A percentile compares a stretch with the other conserved stretches of the same genome.
These are phyloP conservation scores for Drosophila nigromelanica DNA, from an alignment of 1,140 invertebrate genomes.

Conservation along the genomic window DNA sequence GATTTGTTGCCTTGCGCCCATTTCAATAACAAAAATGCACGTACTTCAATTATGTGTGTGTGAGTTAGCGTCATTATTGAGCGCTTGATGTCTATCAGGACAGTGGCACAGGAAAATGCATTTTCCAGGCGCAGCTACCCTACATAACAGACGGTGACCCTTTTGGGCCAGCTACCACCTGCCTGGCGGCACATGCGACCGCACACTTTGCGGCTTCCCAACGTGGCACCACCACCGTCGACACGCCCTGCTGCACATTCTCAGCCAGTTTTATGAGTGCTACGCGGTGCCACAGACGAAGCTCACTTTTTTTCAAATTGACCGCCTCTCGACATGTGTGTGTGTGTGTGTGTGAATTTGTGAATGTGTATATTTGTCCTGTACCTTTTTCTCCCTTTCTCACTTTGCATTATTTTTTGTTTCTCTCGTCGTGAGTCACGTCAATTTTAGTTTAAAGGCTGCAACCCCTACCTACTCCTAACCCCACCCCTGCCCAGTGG, in stretches of 20 bases:
- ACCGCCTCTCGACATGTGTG: conserved; percentile 18
- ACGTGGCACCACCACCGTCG: conserved; percentile 38
- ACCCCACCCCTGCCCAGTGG: background rate
- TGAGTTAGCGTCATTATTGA: conserved; percentile 53
- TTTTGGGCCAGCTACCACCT: conserved; percentile 51
- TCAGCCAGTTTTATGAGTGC: conserved; percentile 58
- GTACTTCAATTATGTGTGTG: conserved; percentile 17
- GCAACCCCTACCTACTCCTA: background rate
- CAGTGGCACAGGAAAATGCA: conserved; percentile 58
- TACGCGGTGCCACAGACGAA: conserved; percentile 10
- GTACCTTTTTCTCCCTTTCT: conserved; percentile 60
- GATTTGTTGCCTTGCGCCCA: conserved; percentile 18
- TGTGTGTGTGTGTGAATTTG: conserved; percentile 7
- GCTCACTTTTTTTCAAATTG: conserved; percentile 40
- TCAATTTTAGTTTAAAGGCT: conserved; percentile 52
- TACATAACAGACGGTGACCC: conserved; percentile 63
- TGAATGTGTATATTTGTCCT: conserved; percentile 40
- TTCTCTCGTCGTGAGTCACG: conserved; percentile 52
- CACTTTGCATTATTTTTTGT: conserved; percentile 30
- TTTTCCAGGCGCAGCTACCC: conserved; percentile 60
- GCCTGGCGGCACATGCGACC: conserved; percentile 62
- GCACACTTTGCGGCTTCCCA: conserved; percentile 74
- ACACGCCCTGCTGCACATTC: conserved; percentile 72
- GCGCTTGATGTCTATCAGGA: conserved; percentile 20
- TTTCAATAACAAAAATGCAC: conserved; percentile 15